Evolutionary conservation across 2,888 invertebrate species (phyloP).

Genomic region (Phlogophora meticulosa): DNA sequence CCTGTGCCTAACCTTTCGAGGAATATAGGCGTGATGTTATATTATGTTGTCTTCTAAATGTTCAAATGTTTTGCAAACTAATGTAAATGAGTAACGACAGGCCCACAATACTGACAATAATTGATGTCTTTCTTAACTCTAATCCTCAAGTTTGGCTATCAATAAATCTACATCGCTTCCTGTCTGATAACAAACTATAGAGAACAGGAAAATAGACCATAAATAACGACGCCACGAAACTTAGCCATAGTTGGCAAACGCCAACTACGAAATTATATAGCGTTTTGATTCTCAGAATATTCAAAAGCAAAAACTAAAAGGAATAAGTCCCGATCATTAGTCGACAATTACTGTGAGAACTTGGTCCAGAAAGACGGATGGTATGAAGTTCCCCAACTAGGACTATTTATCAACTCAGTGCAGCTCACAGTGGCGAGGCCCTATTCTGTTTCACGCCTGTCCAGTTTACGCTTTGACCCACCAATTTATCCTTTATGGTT

Average conservation of each 20-base stretch:
- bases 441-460: slow-evolving; percentile 55
- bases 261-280: too few species aligned
- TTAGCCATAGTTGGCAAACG: slow-evolving; percentile 36
- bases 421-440: slow-evolving; percentile 44
- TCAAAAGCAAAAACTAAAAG: slow-evolving; percentile 56
- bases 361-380: slow-evolving; percentile 74
- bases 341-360: slow-evolving; percentile 72
- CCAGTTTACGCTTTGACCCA: slow-evolving; percentile 48
- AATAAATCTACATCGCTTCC: slow-evolving; percentile 65
- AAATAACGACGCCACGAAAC: slow-evolving; percentile 48
- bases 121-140: slow-evolving; percentile 51
- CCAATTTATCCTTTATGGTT: slow-evolving; percentile 69
- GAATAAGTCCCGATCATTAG: slow-evolving; percentile 72
- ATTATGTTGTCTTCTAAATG: not conserved
- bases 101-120: slow-evolving; percentile 33
- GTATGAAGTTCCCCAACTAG: slow-evolving; percentile 66
- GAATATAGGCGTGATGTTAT: too few species aligned
- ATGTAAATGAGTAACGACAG: slow-evolving; percentile 10
- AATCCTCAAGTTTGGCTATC: slow-evolving; percentile 60
- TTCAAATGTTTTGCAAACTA: slow-evolving; percentile 8
- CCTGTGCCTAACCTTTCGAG: too few species aligned
- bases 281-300: slow-evolving; percentile 46
- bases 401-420: slow-evolving; percentile 68
- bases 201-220: slow-evolving; percentile 48
- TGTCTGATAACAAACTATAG: slow-evolving; percentile 60